A percentile compares a stretch with the other conserved stretches of the same genome.
These are phyloP conservation scores for Plusia festucae DNA, from an alignment of 2,888 invertebrate genomes.

Conservation along the genomic window DNA sequence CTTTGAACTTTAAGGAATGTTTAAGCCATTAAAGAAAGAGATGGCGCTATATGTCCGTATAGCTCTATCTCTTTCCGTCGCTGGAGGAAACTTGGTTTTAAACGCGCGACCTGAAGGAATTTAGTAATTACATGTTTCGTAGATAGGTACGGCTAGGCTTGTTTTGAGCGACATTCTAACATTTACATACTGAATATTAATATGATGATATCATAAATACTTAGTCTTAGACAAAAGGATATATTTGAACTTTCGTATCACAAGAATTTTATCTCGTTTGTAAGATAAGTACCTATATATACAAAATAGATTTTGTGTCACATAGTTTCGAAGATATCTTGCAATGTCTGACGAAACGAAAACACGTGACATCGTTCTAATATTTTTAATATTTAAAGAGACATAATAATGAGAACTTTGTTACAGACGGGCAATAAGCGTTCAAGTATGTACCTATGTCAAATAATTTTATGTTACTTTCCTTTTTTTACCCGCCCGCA, in stretches of 20 bases:
- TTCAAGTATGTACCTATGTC: background rate
- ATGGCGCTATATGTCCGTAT: background rate
- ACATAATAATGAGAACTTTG: background rate
- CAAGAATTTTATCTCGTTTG: conserved; percentile 46
- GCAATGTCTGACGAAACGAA: conserved; percentile 15
- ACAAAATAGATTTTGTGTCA: conserved; percentile 20
- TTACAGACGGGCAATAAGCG: background rate
- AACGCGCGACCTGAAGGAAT: conserved; percentile 39
- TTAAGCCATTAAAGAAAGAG: background rate
- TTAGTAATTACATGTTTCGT: conserved; percentile 45
- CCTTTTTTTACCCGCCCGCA: no score
- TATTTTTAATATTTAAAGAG: background rate
- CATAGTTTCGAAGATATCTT: conserved; percentile 13
- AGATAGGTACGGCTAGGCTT: conserved; percentile 13
- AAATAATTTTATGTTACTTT: no score
- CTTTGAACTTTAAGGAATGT: background rate
- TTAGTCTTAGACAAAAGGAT: conserved; percentile 44
- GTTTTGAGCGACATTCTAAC: conserved; percentile 45
- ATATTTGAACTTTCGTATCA: conserved; percentile 39
- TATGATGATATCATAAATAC: conserved; percentile 49
- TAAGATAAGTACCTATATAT: conserved; percentile 12
- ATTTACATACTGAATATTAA: conserved; percentile 52
- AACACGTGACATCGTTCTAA: conserved; percentile 12
- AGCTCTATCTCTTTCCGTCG: background rate
- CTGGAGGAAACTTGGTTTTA: background rate